phyloP scores from a whole-genome alignment of 2,113 vertebrate species.

The Dicentrarchus labrax region DNA sequence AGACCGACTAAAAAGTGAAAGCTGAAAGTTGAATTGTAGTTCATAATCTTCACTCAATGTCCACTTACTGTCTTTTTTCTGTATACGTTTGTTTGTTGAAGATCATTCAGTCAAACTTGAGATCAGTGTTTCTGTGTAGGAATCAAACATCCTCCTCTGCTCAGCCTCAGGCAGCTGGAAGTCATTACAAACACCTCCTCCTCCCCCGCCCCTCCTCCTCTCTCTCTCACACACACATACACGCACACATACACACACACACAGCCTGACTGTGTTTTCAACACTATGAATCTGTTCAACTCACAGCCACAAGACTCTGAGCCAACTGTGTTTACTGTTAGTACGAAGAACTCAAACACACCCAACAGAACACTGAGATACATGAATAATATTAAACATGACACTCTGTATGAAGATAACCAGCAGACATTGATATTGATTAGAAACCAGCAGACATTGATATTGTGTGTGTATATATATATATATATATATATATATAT shows the following conservation, averaged over 20 bases:
- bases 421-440: no score
- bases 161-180: slow-evolving; percentile 68
- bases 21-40: no score
- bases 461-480: no score
- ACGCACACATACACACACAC: background rate
- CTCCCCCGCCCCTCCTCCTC: background rate
- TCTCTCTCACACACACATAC: no score
- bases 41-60: no score
- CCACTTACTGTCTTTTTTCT: no score
- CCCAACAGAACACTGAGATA: background rate
- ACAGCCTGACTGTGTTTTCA: slow-evolving; percentile 45
- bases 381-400: no score
- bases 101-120: background rate
- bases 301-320: slow-evolving; percentile 8
- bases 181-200: slow-evolving; percentile 48
- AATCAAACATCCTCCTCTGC: slow-evolving; percentile 49
- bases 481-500: no score
- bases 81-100: background rate
- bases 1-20: background rate
- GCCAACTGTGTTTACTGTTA: slow-evolving; percentile 31
- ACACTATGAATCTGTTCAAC: slow-evolving; percentile 49
- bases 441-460: no score
- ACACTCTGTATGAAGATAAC: no score
- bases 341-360: background rate
- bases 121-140: slow-evolving; percentile 35